These are phyloP conservation scores for Andrena chrysosceles DNA, from an alignment of 2,888 invertebrate species.

Conservation along the genomic window DNA sequence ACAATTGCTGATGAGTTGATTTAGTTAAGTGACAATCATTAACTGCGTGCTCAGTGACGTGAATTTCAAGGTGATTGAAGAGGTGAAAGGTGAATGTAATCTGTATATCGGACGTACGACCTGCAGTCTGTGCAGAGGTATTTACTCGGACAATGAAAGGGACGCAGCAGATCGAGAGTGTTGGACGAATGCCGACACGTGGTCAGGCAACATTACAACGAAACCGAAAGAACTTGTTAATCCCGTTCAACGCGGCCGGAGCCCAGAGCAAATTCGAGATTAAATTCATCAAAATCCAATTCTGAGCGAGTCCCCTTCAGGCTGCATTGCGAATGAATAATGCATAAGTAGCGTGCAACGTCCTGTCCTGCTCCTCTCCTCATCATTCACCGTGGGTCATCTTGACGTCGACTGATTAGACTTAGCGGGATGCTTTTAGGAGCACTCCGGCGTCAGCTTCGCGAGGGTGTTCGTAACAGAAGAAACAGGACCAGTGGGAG, in stretches of 20 bases:
- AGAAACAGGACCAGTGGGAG: conserved; percentile 1
- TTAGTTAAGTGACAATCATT: not conserved
- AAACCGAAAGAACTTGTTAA: conserved; percentile 78
- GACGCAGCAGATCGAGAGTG: not conserved
- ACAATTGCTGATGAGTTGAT: no score
- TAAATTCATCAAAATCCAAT: conserved; percentile 85
- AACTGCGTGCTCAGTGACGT: not conserved
- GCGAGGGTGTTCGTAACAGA: conserved; percentile 29
- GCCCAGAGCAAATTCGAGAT: conserved; percentile 82
- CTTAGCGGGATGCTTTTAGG: conserved; percentile 64
- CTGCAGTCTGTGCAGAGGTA: not conserved
- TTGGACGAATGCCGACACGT: conserved; percentile 24
- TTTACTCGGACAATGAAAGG: not conserved
- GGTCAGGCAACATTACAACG: conserved; percentile 31
- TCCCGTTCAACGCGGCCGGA: conserved; percentile 69
- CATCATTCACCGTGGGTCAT: conserved; percentile 71
- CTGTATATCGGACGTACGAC: not conserved
- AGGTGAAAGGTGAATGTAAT: not conserved
- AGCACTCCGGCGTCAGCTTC: conserved; percentile 34
- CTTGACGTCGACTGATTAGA: conserved; percentile 75
- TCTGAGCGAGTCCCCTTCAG: conserved; percentile 77
- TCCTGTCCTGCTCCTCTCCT: conserved; percentile 59
- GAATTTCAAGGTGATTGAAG: not conserved
- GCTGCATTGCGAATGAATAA: conserved; percentile 81
- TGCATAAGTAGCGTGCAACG: conserved; percentile 77